Base-by-base conservation (phyloP, 2,888 invertebrate species). In the Caenorhabditis virilis region DNA sequence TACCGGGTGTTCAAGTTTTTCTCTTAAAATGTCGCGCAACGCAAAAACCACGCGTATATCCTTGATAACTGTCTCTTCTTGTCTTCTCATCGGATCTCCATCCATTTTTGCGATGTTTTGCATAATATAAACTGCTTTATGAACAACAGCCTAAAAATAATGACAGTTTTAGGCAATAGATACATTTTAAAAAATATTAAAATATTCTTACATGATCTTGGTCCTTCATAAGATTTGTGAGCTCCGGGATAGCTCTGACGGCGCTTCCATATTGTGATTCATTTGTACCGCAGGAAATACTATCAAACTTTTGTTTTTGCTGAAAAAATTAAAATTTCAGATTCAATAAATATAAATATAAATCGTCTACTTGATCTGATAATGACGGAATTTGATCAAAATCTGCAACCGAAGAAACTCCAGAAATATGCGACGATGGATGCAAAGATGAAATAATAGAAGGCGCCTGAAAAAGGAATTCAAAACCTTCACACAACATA, bases 161-260 rank as follows among this genome's bases (percentile, higher is more conserved):
- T 9, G 13, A 30, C 30, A 9, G 6, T 26, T 53, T 50, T 11
- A 16, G 38, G 6, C 9, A 7, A 7, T 9, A 23, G 15, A 30
- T 30, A 47, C 30, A 13, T 15, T 47, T 16, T 50, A 9, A 38
- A 11, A 22, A 15, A n/a, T 23, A 5, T 35, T 30, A 9, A 13
- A 13, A 59, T 5, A 23, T 26, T 22, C 56, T 38, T 35, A 76
- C 78, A 46, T 76, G 76, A 47, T 78, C 77, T 9, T 52, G 54
- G 52, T 80, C 80, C 26, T 71, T 77, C 54, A 79, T 74, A 16
- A 80, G 48, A 38, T 74, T 70, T 9, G 78, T 71, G 22, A 80
- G 53, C 33, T 78, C 76, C 5, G 80, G 79, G 25, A 80, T 71
- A 9, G 71, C 74, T 20, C 61, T 25, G 7, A 60, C 59, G 4